These are phyloP conservation scores for Sarcophaga bullata DNA, from an alignment of 1,140 invertebrate species.

Conservation along the genomic window DNA sequence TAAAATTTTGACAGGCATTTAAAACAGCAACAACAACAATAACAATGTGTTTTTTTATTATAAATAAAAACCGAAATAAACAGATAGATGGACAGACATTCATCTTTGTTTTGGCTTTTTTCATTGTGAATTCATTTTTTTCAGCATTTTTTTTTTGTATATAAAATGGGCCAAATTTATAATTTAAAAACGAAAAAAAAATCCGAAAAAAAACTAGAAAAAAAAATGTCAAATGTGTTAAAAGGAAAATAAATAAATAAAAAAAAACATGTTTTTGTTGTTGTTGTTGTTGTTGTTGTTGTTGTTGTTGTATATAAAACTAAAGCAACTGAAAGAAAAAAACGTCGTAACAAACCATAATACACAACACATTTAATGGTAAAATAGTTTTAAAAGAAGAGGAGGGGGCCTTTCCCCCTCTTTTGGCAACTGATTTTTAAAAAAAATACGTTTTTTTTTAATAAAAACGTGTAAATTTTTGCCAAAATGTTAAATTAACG, in stretches of 20 bases:
- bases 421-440: not conserved
- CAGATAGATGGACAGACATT: not conserved
- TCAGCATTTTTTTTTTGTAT: not conserved
- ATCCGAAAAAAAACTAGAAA: not conserved
- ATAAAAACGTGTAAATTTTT: constrained; percentile 16
- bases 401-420: not conserved
- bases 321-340: constrained; percentile 16
- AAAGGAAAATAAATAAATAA: constrained; percentile 34
- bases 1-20: constrained; percentile 40
- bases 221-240: constrained; percentile 32
- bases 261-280: not conserved
- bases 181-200: not conserved
- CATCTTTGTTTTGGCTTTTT: constrained; percentile 23
- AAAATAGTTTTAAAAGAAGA: not conserved
- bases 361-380: not conserved
- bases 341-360: not conserved
- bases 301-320: constrained; percentile 9
- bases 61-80: constrained; percentile 13
- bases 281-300: not conserved
- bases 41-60: not conserved
- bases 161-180: constrained; percentile 19
- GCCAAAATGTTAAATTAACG: not conserved
- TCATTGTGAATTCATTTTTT: too few relatives aligned
- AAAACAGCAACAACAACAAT: constrained; percentile 20
- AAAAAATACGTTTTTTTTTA: not conserved